A percentile compares a stretch with the other conserved stretches of the same genome.
Conservation (phyloP, 92 coral and sea anemone genomes). For the Palythoa caribaeorum region DNA sequence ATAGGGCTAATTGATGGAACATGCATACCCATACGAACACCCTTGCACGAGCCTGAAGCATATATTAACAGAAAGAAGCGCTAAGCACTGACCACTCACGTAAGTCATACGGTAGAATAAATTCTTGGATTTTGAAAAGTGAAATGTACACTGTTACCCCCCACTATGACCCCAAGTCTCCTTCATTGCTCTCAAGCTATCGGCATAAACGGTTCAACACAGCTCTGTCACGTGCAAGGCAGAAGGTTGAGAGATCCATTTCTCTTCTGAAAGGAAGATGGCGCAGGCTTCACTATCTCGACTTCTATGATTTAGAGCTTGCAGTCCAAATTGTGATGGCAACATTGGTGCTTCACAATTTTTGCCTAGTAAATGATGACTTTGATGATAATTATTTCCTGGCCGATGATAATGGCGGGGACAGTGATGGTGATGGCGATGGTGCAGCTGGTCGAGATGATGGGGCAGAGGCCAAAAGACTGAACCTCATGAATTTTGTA, state of each 20-base stretch:
- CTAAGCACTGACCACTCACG: background rate
- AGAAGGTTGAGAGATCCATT: constrained; percentile 37
- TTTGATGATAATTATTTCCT: constrained; percentile 40
- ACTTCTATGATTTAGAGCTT: constrained; percentile 21
- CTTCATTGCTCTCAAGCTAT: background rate
- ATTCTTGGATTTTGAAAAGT: constrained; percentile 9
- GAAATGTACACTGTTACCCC: constrained; percentile 9
- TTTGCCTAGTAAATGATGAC: constrained; percentile 40
- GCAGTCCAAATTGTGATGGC: constrained; percentile 34
- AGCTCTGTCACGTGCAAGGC: constrained; percentile 12
- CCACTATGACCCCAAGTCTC: constrained; percentile 8
- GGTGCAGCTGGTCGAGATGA: constrained; percentile 34
- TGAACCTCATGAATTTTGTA: constrained; percentile 11
- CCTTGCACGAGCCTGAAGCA: constrained; percentile 14
- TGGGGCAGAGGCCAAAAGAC: constrained; percentile 28
- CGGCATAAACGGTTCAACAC: constrained; percentile 20
- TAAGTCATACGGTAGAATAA: constrained; percentile 4
- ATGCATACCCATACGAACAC: constrained; percentile 21
- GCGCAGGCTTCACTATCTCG: constrained; percentile 36
- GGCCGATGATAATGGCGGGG: constrained; percentile 13
- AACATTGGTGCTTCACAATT: constrained; percentile 31
- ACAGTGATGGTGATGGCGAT: constrained; percentile 9
- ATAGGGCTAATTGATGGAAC: constrained; percentile 23
- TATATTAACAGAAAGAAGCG: constrained; percentile 10
- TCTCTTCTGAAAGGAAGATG: constrained; percentile 41